Base-by-base conservation (phyloP, 2,797 vertebrate species). In the Chelon labrosus region DNA sequence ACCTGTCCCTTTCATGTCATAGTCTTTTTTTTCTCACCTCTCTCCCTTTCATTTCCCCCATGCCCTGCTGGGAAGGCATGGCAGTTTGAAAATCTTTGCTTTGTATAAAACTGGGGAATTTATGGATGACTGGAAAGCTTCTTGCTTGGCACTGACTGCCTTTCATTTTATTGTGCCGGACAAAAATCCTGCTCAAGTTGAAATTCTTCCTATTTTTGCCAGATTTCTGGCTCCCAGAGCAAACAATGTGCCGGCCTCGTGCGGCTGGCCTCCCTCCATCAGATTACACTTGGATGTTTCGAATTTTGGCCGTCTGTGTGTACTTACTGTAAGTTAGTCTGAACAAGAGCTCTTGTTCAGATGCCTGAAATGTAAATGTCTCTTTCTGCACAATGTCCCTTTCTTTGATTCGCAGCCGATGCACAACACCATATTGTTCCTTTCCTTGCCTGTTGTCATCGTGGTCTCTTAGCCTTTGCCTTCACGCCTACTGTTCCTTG, bases 311-410 rank as follows among this genome's bases (percentile, higher is more conserved):
- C 75, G 4, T 63, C 9, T 49, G 35, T 38, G 31, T 61, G 64
- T 63, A 22, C 47, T 73, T 53, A 58, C 58, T 64, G 70, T 66
- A 75, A 71, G 53, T 66, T 64, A 37, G 20, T 65, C 31, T 46
- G 69, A 79, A 60, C 51, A 31, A 77, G 58, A 56, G 65, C 64
- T n/a, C 52, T 78, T 73, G 62, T 88, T 81, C 55, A 80, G 55
- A 73, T 51, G 81, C 65, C 82, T 66, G 53, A 65, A 68, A 86
- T 85, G 49, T 50, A 71, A 79, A 76, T 63, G 70, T 73, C 59
- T 62, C 27, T 64, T 44, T 70, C 35, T 66, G 19, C 58, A 4
- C 63, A 46, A 39, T 58, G 13, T 76, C 20, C 41, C 16, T 71
- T 39, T 13, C 50, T 62, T 10, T 71, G 79, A 75, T 73, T 62